phyloP scores from a whole-genome alignment of 2,113 vertebrate genomes.

The Danionella cerebrum region DNA sequence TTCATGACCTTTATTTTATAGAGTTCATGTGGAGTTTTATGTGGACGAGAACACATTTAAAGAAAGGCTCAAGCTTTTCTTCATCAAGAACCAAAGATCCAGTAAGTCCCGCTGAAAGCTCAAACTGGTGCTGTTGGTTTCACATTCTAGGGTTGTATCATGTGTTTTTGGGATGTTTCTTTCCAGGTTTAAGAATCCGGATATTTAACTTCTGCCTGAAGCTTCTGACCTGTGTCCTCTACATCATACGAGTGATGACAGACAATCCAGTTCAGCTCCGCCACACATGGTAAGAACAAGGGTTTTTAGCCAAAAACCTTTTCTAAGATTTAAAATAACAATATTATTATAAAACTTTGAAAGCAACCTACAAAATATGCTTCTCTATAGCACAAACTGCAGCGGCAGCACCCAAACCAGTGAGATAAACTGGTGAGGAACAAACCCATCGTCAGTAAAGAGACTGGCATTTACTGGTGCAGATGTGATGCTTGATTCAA shows the following conservation, averaged over 20 bases:
- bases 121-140: not conserved
- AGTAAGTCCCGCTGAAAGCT: slow-evolving; percentile 19
- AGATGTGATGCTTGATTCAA: not conserved
- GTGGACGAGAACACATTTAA: slow-evolving; percentile 44
- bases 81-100: slow-evolving; percentile 42
- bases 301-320: too few relatives aligned
- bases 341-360: too few relatives aligned
- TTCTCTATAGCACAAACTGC: slow-evolving; percentile 58
- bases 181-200: slow-evolving; percentile 32
- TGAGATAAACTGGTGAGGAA: slow-evolving; percentile 64
- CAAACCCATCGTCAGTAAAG: not conserved
- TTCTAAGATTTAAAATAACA: too few relatives aligned
- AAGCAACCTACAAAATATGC: too few relatives aligned
- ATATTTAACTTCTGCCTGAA: slow-evolving; percentile 41
- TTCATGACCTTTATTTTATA: not conserved
- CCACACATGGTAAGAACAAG: slow-evolving; percentile 29
- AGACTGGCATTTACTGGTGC: not conserved
- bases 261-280: slow-evolving; percentile 30
- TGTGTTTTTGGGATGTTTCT: not conserved
- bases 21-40: slow-evolving; percentile 44
- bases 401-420: slow-evolving; percentile 54
- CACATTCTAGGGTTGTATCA: not conserved
- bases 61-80: slow-evolving; percentile 41
- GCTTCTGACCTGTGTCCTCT: slow-evolving; percentile 37
- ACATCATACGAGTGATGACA: slow-evolving; percentile 39